Conservation (phyloP, 2,113 vertebrate genomes). For the Bucco capensis region DNA sequence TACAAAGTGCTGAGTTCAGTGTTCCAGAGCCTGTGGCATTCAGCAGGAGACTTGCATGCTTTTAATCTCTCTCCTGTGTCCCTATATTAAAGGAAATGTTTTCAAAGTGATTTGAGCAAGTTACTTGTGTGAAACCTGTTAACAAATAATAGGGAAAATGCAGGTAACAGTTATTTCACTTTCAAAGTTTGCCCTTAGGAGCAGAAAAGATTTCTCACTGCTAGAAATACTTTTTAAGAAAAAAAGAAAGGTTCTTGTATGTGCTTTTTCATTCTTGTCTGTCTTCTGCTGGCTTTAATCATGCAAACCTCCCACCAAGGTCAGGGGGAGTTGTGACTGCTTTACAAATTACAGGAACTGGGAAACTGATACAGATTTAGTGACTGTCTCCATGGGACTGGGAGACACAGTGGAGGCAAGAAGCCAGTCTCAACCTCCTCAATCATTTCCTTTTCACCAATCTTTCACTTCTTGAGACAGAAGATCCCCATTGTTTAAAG, state of each 20-base stretch:
- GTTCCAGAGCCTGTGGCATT: conserved; percentile 55
- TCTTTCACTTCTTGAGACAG: background rate
- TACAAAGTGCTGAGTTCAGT: conserved; percentile 53
- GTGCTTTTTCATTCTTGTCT: conserved; percentile 13
- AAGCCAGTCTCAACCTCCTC: background rate
- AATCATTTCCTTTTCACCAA: background rate
- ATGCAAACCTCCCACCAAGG: background rate
- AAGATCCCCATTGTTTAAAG: background rate
- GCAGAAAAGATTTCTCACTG: background rate
- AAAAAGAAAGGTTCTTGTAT: background rate
- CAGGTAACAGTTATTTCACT: background rate
- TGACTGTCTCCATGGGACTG: background rate
- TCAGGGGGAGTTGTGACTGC: conserved; percentile 25
- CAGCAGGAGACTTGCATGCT: conserved; percentile 19
- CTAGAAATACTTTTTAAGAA: background rate
- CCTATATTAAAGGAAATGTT: conserved; percentile 59
- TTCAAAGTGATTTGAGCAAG: conserved; percentile 51
- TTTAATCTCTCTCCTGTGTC: conserved; percentile 48
- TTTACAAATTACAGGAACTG: conserved; percentile 3
- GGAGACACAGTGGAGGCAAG: background rate
- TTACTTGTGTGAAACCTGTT: conserved; percentile 25
- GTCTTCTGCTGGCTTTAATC: conserved; percentile 27
- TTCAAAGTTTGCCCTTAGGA: conserved; percentile 54
- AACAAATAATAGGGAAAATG: conserved; percentile 14
- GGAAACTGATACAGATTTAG: background rate